A percentile compares a stretch with the other conserved stretches of the same genome.
phyloP scores from a whole-genome alignment of 2,113 vertebrate genomes.

The Phylloscopus trochiloides region DNA sequence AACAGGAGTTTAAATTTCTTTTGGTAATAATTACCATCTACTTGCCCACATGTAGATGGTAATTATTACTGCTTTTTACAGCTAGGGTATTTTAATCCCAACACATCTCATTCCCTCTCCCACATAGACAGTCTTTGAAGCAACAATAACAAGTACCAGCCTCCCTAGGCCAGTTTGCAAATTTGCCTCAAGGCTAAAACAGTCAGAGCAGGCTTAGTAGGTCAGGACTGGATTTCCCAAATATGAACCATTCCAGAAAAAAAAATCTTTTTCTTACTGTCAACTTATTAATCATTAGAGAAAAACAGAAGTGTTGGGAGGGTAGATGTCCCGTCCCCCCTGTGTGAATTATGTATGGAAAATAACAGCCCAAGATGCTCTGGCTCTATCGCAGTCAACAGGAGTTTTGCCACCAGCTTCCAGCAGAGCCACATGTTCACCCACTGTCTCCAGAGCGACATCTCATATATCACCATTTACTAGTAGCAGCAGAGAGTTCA shows the following conservation, averaged over 20 bases:
- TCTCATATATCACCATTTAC: not conserved
- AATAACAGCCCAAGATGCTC: not conserved
- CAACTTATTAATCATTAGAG: not conserved
- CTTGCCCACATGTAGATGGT: conserved; percentile 55
- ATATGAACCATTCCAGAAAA: not conserved
- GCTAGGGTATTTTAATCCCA: conserved; percentile 62
- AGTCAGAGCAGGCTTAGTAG: conserved; percentile 49
- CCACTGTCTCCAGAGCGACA: not conserved
- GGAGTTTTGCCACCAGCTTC: not conserved
- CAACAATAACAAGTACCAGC: conserved; percentile 64
- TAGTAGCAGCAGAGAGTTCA: conserved; percentile 9
- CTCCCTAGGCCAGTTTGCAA: conserved; percentile 53
- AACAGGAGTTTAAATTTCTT: conserved; percentile 49
- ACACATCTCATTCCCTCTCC: conserved; percentile 62
- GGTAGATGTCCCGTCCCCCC: not conserved
- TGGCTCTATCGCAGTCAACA: not conserved
- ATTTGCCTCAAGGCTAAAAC: conserved; percentile 41
- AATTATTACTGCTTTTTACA: conserved; percentile 70
- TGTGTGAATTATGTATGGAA: not conserved
- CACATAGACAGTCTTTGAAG: conserved; percentile 64
- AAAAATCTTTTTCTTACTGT: not conserved
- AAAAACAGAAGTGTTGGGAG: not conserved
- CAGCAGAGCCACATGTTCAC: not conserved
- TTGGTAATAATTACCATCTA: conserved; percentile 40
- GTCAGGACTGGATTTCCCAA: conserved; percentile 45